Conservation (phyloP, 2,113 vertebrate species). For the Conger conger region DNA sequence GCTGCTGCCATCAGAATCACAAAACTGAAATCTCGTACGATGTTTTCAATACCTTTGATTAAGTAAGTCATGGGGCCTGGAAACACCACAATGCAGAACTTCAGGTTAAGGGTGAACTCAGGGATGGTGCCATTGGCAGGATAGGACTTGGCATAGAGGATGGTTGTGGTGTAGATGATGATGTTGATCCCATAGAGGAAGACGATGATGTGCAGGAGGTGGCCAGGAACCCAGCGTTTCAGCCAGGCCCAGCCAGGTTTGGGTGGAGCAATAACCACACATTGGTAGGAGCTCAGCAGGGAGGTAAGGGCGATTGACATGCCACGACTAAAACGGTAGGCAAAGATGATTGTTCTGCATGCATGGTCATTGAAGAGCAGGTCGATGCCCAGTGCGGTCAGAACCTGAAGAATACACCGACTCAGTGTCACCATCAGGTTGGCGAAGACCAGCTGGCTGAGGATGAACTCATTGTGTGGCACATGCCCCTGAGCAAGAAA, state of each 20-base stretch:
- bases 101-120: constrained; percentile 38
- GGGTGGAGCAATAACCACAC: constrained; percentile 35
- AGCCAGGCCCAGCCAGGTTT: constrained; percentile 30
- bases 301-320: constrained; percentile 49
- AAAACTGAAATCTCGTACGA: constrained; percentile 44
- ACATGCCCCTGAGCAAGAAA: constrained; percentile 26
- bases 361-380: constrained; percentile 23
- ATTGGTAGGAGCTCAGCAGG: constrained; percentile 47
- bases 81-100: constrained; percentile 50
- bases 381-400: constrained; percentile 32
- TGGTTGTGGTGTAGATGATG: constrained; percentile 16
- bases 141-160: constrained; percentile 25
- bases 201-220: constrained; percentile 35
- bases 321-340: constrained; percentile 44
- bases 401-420: constrained; percentile 40
- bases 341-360: constrained; percentile 43
- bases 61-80: constrained; percentile 41
- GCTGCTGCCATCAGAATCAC: constrained; percentile 38
- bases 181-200: constrained; percentile 41
- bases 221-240: constrained; percentile 33
- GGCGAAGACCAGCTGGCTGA: constrained; percentile 40
- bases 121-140: constrained; percentile 32
- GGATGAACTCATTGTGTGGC: constrained; percentile 40
- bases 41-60: constrained; percentile 38
- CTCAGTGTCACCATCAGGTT: constrained; percentile 47